Evolutionary conservation across 1,140 invertebrate species (phyloP), one percentile per base, ranked within the genome.

Genomic region (Amyelois transitella): DNA sequence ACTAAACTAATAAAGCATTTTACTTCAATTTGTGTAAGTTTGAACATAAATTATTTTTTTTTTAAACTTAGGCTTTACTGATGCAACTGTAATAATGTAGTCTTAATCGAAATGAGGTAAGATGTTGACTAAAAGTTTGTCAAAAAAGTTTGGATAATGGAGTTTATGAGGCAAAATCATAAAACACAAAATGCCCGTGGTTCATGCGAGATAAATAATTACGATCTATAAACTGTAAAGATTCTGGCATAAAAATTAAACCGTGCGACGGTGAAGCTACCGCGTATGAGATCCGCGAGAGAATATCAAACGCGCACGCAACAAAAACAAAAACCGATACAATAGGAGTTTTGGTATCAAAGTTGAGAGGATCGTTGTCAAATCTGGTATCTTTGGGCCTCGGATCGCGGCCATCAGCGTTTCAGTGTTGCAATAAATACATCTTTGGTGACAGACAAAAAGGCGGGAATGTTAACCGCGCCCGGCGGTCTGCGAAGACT

Each of bases 361-460:
- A 70, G 66, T 66, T 62, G 64, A 69, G 68, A 66, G 75, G 61
- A 81, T 78, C 72, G 66, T 81, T 75, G 77, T 75, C 75, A 68
- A 72, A 81, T 77, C 75, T 77, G 72, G 69, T 74, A 79, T 77
- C 76, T 69, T 51, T 52, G 53, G 65, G 59, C 60, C 45, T 5
- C 10, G 19, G 45, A 48, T 48, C 45, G 51, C 52, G 69, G 60
- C 60, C 67, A 65, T 69, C 61, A 55, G 60, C 65, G 64, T 69
- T 79, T 76, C 75, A 72, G 69, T 77, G 77, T 71, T 71, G 69
- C 76, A 76, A 81, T 84, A 84, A 84, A 84, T 80, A 82, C 74
- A 69, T 81, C 67, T 59, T 55, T 47, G 60, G 51, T 66, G 65
- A 68, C 64, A 47, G 62, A 59, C 65, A 81, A 81, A 86, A 86